Percentiles rank a stretch among this genome's conserved stretches.
Evolutionary conservation across 1,140 invertebrate species (phyloP).

Genomic region (Phocides pigmalion): DNA sequence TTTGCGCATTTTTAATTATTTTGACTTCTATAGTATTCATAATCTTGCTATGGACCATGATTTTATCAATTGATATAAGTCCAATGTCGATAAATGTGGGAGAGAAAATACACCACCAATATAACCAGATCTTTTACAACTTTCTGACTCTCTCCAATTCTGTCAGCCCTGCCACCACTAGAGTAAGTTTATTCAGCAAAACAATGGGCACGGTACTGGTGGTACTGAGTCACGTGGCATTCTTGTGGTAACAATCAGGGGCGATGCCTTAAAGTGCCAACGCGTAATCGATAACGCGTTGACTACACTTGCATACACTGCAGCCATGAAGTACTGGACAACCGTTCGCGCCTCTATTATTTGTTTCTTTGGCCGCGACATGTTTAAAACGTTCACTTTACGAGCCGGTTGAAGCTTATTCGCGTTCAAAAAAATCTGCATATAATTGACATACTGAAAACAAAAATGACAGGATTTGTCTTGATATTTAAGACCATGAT

Average conservation of each 20-base stretch:
- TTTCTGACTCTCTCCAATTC: not conserved
- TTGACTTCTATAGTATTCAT: too few species aligned
- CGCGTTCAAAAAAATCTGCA: too few species aligned
- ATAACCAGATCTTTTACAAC: not conserved
- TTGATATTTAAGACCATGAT: too few species aligned
- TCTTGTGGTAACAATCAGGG: constrained; percentile 16
- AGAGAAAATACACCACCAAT: not conserved
- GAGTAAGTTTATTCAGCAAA: not conserved
- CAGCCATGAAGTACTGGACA: not conserved
- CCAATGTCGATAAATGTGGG: too few species aligned
- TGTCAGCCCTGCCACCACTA: not conserved
- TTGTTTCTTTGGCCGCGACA: too few species aligned
- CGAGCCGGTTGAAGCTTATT: too few species aligned
- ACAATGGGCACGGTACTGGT: constrained; percentile 7
- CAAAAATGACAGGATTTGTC: too few species aligned
- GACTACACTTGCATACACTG: not conserved
- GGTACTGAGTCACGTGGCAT: constrained; percentile 20
- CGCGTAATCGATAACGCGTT: constrained; percentile 7
- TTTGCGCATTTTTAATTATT: too few species aligned
- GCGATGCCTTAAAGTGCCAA: constrained; percentile 25
- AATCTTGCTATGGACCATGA: too few species aligned
- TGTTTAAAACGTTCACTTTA: too few species aligned
- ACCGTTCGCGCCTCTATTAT: not conserved
- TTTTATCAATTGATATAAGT: not conserved
- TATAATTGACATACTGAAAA: too few species aligned